Evolutionary conservation across 2,888 invertebrate species (phyloP), one percentile per base, ranked within the genome.

Genomic region (Autographa gamma): DNA sequence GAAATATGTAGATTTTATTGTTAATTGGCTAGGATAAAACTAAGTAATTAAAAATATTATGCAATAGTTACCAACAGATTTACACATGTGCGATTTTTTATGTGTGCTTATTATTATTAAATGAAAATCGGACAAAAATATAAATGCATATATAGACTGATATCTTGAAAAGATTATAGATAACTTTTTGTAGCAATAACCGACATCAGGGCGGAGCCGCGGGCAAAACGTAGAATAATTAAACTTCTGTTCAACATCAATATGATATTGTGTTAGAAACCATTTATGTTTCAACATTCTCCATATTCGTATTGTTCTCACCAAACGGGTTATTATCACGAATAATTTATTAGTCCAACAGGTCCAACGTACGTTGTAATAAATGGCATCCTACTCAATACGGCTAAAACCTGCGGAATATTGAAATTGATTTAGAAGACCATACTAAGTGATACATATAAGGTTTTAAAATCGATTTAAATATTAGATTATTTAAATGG

Each of bases 271-370:
- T 64, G 25, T 56, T 56, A 79, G 69, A 38, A 65, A 48, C 62
- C 41, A 67, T 77, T 76, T 76, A 48, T 48, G 38, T 48, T 74
- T 69, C 66, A 69, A 69, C 70, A 76, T 69, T 69, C 18, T 66
- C 43, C 16, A 61, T 34, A 79, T 69, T 43, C 34, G 75, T 43
- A 79, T 67, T 77, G 62, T 70, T 65, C 60, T 67, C 71, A 52
- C 56, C 62, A 60, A 80, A 80, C 76, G 52, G 56, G 66, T 77
- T 67, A 70, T 58, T 54, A 70, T 54, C 41, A 67, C 48, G 62
- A 14, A 60, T 32, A 56, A 75, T 71, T 71, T 71, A 80, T 71
- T 71, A 66, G 63, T 61, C 34, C 60, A 41, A 67, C 65, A 25
- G 25, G 19, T 19, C 25, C 34, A 79, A 52, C 19, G 54, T 63